These are phyloP conservation scores for Spodoptera picta DNA, from an alignment of 2,888 invertebrate genomes.

Conservation along the genomic window DNA sequence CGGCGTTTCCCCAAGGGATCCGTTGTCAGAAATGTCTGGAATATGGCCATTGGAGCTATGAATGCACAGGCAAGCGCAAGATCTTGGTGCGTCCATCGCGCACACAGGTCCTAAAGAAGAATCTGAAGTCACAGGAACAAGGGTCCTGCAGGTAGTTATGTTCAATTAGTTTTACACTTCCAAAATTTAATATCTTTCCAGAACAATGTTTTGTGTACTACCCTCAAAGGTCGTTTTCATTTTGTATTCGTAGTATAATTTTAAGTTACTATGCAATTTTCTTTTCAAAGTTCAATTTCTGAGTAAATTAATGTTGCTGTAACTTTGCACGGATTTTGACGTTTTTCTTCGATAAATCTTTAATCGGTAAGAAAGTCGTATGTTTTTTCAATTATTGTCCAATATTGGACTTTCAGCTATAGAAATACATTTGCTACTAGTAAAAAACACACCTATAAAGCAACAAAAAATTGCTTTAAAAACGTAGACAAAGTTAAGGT, in stretches of 20 bases:
- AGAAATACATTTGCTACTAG: too few species aligned
- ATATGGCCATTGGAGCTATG: constrained; percentile 98
- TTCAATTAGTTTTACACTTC: not conserved
- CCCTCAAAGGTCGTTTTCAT: not conserved
- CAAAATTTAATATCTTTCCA: constrained; percentile 14
- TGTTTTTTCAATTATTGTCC: too few species aligned
- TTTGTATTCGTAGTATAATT: not conserved
- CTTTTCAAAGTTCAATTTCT: not conserved
- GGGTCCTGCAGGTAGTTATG: constrained; percentile 75
- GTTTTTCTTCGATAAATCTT: too few species aligned
- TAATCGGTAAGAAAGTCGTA: too few species aligned
- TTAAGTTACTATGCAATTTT: not conserved
- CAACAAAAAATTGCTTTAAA: too few species aligned
- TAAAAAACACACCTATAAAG: too few species aligned
- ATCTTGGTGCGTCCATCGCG: constrained; percentile 95
- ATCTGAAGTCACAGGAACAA: constrained; percentile 79
- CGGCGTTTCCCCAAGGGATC: constrained; percentile 92
- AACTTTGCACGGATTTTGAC: too few species aligned
- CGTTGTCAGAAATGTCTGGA: constrained; percentile 98
- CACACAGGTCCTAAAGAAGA: constrained; percentile 93
- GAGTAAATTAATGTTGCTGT: too few species aligned
- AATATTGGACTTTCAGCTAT: too few species aligned
- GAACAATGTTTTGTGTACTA: constrained; percentile 20
- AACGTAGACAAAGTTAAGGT: too few species aligned
- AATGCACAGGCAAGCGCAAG: constrained; percentile 97